These are phyloP conservation scores for Hycleus phaleratus DNA, from an alignment of 1,140 invertebrate genomes.

Conservation along the genomic window DNA sequence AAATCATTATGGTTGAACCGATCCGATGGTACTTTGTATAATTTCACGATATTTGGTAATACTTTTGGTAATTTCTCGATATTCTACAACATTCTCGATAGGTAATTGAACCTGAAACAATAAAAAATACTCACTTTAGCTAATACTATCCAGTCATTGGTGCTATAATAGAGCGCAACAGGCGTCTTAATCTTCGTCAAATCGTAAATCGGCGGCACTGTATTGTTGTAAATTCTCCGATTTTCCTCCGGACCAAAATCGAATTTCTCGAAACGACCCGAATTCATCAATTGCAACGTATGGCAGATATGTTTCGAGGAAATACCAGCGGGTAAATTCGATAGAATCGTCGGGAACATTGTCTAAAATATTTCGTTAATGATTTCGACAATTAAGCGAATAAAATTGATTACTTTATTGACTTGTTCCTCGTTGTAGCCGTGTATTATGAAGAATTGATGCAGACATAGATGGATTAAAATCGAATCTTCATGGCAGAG, in stretches of 20 bases:
- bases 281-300: slow-evolving; percentile 14
- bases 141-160: slow-evolving; percentile 2
- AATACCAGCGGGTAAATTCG: slow-evolving; percentile 13
- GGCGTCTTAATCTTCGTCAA: background rate
- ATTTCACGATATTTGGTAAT: slow-evolving; percentile 11
- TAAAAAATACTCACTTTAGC: background rate
- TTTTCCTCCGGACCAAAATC: slow-evolving; percentile 17
- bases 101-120: background rate
- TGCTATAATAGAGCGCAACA: slow-evolving; percentile 1
- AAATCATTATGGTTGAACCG: slow-evolving; percentile 25
- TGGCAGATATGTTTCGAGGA: slow-evolving; percentile 19
- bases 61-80: slow-evolving; percentile 13
- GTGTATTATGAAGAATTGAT: slow-evolving; percentile 8
- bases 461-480: background rate
- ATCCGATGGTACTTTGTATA: slow-evolving; percentile 11
- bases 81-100: slow-evolving; percentile 16
- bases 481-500: slow-evolving; percentile 2
- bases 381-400: slow-evolving; percentile 1
- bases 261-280: slow-evolving; percentile 22
- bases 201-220: slow-evolving; percentile 4
- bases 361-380: slow-evolving; percentile 2
- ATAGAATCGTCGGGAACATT: slow-evolving; percentile 2
- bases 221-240: background rate
- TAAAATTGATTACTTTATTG: slow-evolving; percentile 7
- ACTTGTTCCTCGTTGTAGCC: slow-evolving; percentile 9